These are phyloP conservation scores for Sipha flava DNA, from an alignment of 1,140 invertebrate genomes.

Conservation along the genomic window DNA sequence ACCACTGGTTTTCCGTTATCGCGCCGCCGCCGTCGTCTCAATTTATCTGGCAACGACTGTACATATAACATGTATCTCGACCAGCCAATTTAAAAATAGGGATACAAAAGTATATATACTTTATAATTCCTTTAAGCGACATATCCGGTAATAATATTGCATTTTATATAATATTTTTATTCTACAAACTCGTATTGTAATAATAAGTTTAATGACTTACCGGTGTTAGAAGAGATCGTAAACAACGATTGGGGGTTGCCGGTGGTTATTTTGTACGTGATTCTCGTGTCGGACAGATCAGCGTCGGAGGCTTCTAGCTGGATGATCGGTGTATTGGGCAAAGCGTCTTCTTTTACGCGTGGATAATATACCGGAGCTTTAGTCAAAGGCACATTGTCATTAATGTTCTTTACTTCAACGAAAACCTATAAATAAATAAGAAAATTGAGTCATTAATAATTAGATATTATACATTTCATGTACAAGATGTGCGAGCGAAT, in stretches of 20 bases:
- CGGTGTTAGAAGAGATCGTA: slow-evolving; percentile 71
- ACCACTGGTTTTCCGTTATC: too few relatives aligned
- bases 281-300: slow-evolving; percentile 60
- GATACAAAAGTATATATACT: too few relatives aligned
- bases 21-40: too few relatives aligned
- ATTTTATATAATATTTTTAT: too few relatives aligned
- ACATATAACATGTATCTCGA: too few relatives aligned
- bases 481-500: too few relatives aligned
- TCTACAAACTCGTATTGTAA: too few relatives aligned
- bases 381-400: slow-evolving; percentile 88
- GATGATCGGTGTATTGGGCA: slow-evolving; percentile 61
- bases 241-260: slow-evolving; percentile 88
- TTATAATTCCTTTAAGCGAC: too few relatives aligned
- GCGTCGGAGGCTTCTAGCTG: slow-evolving; percentile 70
- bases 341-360: slow-evolving; percentile 71
- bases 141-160: too few relatives aligned
- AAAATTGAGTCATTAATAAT: neutral
- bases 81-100: too few relatives aligned
- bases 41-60: too few relatives aligned
- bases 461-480: too few relatives aligned
- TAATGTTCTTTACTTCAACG: slow-evolving; percentile 78
- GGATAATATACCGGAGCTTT: slow-evolving; percentile 76
- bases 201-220: slow-evolving; percentile 50
- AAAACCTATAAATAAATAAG: slow-evolving; percentile 58
- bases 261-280: slow-evolving; percentile 74